Percentiles rank a stretch among this genome's conserved stretches.
These are phyloP conservation scores for Folsomia manolachei DNA, from an alignment of 2,888 invertebrate genomes.

Conservation along the genomic window DNA sequence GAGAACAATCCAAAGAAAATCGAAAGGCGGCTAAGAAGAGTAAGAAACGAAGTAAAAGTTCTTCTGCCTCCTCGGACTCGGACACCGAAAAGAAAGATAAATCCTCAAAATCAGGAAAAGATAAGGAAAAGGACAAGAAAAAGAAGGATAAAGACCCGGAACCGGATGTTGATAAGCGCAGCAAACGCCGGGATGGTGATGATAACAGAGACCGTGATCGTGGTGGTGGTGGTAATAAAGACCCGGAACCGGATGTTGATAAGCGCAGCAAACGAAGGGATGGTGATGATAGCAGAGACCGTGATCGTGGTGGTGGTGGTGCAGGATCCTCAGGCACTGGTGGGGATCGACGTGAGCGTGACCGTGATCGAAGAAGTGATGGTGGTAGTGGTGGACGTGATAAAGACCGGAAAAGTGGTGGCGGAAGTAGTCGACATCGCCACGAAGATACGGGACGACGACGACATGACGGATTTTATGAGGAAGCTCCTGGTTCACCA, in stretches of 20 bases:
- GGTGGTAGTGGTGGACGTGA: too few species aligned
- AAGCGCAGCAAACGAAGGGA: slow-evolving; percentile 26
- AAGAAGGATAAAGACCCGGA: slow-evolving; percentile 26
- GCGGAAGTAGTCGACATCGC: neutral
- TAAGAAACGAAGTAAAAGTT: slow-evolving; percentile 27
- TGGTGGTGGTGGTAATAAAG: slow-evolving; percentile 22
- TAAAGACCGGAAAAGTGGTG: neutral
- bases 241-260: slow-evolving; percentile 25
- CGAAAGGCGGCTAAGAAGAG: slow-evolving; percentile 9
- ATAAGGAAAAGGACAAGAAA: slow-evolving; percentile 29
- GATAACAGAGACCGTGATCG: slow-evolving; percentile 26
- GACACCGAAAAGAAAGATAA: slow-evolving; percentile 25
- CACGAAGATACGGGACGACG: neutral
- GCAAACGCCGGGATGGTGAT: slow-evolving; percentile 23
- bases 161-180: slow-evolving; percentile 24
- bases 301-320: slow-evolving; percentile 21
- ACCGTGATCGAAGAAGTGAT: slow-evolving; percentile 9
- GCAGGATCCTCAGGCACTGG: slow-evolving; percentile 11
- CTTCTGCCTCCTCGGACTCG: neutral
- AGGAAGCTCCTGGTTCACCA: too few species aligned
- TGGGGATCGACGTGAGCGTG: too few species aligned
- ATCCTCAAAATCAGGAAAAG: slow-evolving; percentile 26
- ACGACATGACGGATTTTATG: neutral
- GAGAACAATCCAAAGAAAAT: neutral
- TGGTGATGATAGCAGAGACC: slow-evolving; percentile 17